phyloP scores from a whole-genome alignment of 1,140 invertebrate species.

The Bemisia tabaci region DNA sequence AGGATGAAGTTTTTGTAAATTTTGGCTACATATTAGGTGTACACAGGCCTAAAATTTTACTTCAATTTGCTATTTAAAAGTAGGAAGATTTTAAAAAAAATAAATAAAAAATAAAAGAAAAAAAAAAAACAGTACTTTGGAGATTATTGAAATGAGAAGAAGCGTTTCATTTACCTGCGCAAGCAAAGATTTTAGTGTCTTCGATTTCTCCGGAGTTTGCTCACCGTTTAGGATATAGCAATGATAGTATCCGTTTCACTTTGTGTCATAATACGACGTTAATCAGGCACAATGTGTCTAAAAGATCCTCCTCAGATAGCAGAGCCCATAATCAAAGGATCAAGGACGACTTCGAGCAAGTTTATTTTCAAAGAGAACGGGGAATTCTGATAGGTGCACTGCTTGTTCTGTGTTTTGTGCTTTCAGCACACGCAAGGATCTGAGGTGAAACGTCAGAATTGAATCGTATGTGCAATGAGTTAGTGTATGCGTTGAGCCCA shows the following conservation, averaged over 20 bases:
- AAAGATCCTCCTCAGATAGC: conserved; percentile 55
- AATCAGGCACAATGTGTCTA: conserved; percentile 54
- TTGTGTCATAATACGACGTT: conserved; percentile 47
- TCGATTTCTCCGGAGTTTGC: conserved; percentile 56
- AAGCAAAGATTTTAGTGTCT: conserved; percentile 57
- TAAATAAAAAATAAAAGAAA: too few relatives aligned
- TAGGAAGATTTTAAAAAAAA: too few relatives aligned
- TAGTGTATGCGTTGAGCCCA: conserved; percentile 68
- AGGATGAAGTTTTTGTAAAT: too few relatives aligned
- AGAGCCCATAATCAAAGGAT: conserved; percentile 71
- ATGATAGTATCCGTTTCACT: conserved; percentile 39
- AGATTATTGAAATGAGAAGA: neutral
- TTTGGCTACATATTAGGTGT: neutral
- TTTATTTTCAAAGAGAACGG: conserved; percentile 54
- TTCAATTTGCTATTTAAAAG: neutral
- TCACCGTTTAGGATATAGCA: conserved; percentile 62
- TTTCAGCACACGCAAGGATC: conserved; percentile 78
- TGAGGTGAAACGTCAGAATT: conserved; percentile 76
- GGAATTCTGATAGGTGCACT: conserved; percentile 54
- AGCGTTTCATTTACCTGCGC: conserved; percentile 53
- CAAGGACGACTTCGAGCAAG: conserved; percentile 55
- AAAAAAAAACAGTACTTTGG: too few relatives aligned
- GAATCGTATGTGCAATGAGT: conserved; percentile 76
- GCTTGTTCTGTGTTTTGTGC: conserved; percentile 57
- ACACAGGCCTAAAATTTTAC: neutral